A percentile compares a stretch with the other conserved stretches of the same genome.
These are phyloP conservation scores for Pipistrellus kuhlii DNA, from an alignment of 2,797 vertebrate species.

Conservation along the genomic window DNA sequence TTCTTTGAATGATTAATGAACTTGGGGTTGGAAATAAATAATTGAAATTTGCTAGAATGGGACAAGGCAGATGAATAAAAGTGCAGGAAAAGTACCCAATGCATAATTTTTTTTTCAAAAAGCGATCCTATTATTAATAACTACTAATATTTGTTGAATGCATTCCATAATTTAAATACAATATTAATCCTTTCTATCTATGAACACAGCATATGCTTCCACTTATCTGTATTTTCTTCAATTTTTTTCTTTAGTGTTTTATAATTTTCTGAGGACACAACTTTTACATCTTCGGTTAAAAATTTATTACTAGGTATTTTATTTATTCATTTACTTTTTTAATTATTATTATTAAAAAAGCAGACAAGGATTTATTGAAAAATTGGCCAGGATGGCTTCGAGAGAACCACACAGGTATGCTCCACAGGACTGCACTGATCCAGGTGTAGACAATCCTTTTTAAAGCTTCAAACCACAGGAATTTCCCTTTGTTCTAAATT, in stretches of 20 bases:
- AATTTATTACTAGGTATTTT: neutral
- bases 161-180: neutral
- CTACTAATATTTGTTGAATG: neutral
- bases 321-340: neutral
- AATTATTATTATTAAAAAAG: too few relatives aligned
- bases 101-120: neutral
- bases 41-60: neutral
- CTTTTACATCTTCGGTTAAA: neutral
- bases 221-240: neutral
- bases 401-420: too few relatives aligned
- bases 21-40: neutral
- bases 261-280: neutral
- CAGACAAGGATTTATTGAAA: too few relatives aligned
- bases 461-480: too few relatives aligned
- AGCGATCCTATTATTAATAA: conserved; percentile 22
- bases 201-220: neutral
- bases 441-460: too few relatives aligned
- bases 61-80: neutral
- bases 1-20: neutral
- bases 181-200: neutral
- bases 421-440: too few relatives aligned
- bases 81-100: neutral
- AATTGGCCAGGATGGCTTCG: too few relatives aligned
- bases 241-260: neutral
- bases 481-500: too few relatives aligned